phyloP scores from a whole-genome alignment of 37 sponge, comb jelly and placozoan species.

The Haliclona indistincta region DNA sequence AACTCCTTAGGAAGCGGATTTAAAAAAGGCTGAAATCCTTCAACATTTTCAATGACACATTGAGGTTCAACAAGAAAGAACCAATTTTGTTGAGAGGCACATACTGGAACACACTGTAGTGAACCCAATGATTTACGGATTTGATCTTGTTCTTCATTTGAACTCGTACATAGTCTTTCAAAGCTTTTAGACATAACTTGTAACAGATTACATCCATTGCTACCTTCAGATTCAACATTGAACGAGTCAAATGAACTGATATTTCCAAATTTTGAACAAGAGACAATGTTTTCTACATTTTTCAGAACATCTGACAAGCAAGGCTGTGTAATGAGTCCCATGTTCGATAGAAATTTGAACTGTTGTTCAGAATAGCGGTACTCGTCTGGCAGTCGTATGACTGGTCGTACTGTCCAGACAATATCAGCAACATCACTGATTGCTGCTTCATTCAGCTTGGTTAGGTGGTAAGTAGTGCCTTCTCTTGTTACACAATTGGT shows the following conservation, averaged over 20 bases:
- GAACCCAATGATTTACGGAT: not conserved
- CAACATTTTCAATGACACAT: slow-evolving; percentile 14
- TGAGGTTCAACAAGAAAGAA: slow-evolving; percentile 35
- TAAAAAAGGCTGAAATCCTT: slow-evolving; percentile 37
- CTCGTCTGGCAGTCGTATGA: slow-evolving; percentile 10
- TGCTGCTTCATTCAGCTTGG: slow-evolving; percentile 11
- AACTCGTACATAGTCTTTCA: not conserved
- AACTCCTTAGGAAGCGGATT: slow-evolving; percentile 19
- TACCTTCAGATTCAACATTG: not conserved
- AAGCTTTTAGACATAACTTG: slow-evolving; percentile 19
- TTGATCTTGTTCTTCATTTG: not conserved
- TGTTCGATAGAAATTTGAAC: not conserved
- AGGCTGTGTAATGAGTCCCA: not conserved
- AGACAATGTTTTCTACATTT: slow-evolving; percentile 24
- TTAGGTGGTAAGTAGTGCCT: not conserved
- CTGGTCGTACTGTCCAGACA: slow-evolving; percentile 56
- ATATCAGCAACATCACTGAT: not conserved
- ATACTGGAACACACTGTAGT: slow-evolving; percentile 40
- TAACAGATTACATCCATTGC: not conserved
- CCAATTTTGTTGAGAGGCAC: not conserved
- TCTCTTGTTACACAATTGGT: not conserved
- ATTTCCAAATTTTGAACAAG: slow-evolving; percentile 1
- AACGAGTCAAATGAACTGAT: slow-evolving; percentile 8
- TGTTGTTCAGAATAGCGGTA: not conserved
- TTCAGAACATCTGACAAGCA: slow-evolving; percentile 26